These are phyloP conservation scores for Steinernema feltiae DNA, from an alignment of 1,140 invertebrate species.

Conservation along the genomic window DNA sequence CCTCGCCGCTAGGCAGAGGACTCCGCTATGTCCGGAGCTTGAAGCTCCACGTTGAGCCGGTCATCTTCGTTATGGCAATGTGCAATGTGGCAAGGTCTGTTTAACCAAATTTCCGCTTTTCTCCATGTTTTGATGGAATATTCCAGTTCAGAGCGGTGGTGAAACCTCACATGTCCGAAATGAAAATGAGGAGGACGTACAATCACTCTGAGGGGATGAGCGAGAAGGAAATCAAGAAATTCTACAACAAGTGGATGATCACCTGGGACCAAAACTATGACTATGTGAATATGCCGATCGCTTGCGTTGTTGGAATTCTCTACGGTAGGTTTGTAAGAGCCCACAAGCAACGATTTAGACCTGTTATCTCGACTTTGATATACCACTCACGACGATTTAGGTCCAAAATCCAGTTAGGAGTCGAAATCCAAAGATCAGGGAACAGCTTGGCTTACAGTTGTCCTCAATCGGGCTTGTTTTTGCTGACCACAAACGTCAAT, in stretches of 20 bases:
- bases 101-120: conserved; percentile 8
- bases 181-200: conserved; percentile 34
- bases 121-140: not conserved
- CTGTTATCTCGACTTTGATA: too few relatives aligned
- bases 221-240: conserved; percentile 25
- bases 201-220: conserved; percentile 2
- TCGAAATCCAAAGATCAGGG: too few relatives aligned
- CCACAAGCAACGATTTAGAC: conserved; percentile 3
- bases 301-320: conserved; percentile 35
- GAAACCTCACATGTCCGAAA: conserved; percentile 26
- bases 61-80: conserved; percentile 31
- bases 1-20: not conserved
- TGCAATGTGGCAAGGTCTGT: conserved; percentile 30
- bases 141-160: conserved; percentile 30
- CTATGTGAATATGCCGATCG: conserved; percentile 36
- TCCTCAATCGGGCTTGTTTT: too few relatives aligned
- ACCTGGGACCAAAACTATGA: conserved; percentile 38
- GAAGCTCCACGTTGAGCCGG: conserved; percentile 25
- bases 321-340: conserved; percentile 27
- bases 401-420: not conserved
- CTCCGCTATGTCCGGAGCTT: not conserved
- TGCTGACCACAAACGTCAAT: too few relatives aligned
- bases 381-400: too few relatives aligned
- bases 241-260: conserved; percentile 38
- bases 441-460: too few relatives aligned